A percentile compares a stretch with the other conserved stretches of the same genome.
Conservation (phyloP, 2,797 vertebrate species). For the Falco naumanni region DNA sequence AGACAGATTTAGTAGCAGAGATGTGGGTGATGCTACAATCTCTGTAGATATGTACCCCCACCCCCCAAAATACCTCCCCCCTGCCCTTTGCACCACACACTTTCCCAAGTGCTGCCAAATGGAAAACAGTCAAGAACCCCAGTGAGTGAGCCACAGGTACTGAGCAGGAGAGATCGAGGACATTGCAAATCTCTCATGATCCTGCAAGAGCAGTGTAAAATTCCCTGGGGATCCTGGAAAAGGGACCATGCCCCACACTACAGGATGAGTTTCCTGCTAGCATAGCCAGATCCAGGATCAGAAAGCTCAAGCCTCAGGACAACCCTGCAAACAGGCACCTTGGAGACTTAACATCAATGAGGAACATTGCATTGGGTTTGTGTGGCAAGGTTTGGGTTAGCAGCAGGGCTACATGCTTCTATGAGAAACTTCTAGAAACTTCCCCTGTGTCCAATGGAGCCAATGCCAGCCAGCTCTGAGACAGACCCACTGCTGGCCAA, state of each 20-base stretch:
- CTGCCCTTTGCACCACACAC: not conserved
- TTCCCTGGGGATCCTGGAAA: not conserved
- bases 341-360: not conserved
- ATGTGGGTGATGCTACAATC: not conserved
- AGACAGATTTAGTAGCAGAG: not conserved
- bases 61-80: not conserved
- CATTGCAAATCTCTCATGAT: not conserved
- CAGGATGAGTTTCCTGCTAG: not conserved
- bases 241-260: not conserved
- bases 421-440: not conserved
- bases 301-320: not conserved
- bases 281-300: not conserved
- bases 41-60: accelerated
- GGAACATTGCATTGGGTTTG: not conserved
- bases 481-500: not conserved
- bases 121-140: not conserved
- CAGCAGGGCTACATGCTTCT: not conserved
- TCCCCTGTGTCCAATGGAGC: not conserved
- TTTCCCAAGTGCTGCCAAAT: not conserved
- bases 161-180: not conserved
- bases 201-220: not conserved
- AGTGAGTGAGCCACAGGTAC: not conserved
- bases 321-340: not conserved
- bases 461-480: not conserved
- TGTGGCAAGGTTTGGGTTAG: not conserved